phyloP scores from a whole-genome alignment of 1,140 invertebrate species.

The Adelges cooleyi region DNA sequence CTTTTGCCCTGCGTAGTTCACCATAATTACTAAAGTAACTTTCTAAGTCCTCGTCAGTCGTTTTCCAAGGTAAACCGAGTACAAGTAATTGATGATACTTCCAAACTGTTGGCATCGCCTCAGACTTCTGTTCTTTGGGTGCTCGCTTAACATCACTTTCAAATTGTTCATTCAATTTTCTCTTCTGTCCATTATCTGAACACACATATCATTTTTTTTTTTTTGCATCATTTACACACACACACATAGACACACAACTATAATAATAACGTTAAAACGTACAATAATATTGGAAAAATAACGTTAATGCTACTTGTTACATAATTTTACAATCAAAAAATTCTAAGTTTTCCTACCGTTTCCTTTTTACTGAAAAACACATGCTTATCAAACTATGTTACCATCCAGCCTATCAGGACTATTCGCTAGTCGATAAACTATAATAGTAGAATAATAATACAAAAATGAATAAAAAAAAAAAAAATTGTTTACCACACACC shows the following conservation, averaged over 20 bases:
- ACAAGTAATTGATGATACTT: constrained; percentile 77
- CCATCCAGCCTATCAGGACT: no score
- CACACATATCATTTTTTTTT: constrained; percentile 9
- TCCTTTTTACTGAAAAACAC: no score
- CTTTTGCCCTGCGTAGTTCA: constrained; percentile 60
- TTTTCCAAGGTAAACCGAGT: constrained; percentile 65
- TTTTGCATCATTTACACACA: constrained; percentile 12
- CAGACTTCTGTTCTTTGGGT: constrained; percentile 18
- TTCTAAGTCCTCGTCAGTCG: constrained; percentile 58
- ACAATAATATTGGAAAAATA: no score
- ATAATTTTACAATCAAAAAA: no score
- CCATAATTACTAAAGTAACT: constrained; percentile 65
- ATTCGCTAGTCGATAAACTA: no score
- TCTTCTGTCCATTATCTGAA: constrained; percentile 24
- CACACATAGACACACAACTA: not conserved
- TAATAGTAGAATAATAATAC: no score
- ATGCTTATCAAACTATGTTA: no score
- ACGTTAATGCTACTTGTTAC: no score
- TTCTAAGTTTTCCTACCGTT: no score
- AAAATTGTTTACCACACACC: no score
- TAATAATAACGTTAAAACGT: no score
- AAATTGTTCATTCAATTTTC: constrained; percentile 22
- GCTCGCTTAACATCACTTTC: constrained; percentile 26
- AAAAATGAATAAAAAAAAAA: no score
- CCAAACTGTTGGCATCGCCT: constrained; percentile 23